Percentiles rank a stretch among this genome's conserved stretches.
These are phyloP conservation scores for Typhlichthys subterraneus DNA, from an alignment of 2,797 vertebrate species.

Conservation along the genomic window DNA sequence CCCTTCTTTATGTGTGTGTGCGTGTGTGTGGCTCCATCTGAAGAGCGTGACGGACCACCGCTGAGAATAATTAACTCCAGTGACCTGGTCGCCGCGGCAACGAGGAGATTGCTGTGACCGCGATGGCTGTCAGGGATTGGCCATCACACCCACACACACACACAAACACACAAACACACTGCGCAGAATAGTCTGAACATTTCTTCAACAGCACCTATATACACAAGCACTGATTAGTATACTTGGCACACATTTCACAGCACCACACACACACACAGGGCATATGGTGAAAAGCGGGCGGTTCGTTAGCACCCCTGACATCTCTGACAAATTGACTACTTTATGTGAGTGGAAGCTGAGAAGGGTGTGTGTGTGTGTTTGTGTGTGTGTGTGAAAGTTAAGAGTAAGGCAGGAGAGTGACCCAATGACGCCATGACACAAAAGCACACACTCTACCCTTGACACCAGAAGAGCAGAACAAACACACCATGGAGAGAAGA, in stretches of 20 bases:
- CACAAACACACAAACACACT: slow-evolving; percentile 7
- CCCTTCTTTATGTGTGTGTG: slow-evolving; percentile 10
- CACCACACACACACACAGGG: slow-evolving; percentile 22
- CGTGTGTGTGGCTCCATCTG: slow-evolving; percentile 19
- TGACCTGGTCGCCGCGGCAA: slow-evolving; percentile 57
- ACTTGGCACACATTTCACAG: slow-evolving; percentile 45
- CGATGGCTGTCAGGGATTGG: slow-evolving; percentile 65
- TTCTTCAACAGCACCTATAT: slow-evolving; percentile 23
- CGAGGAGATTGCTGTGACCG: slow-evolving; percentile 53
- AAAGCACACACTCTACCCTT: slow-evolving; percentile 36
- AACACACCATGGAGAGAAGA: slow-evolving; percentile 5
- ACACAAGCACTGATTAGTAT: slow-evolving; percentile 47
- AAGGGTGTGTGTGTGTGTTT: slow-evolving; percentile 6
- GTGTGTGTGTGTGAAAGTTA: not conserved
- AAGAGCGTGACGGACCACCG: slow-evolving; percentile 42
- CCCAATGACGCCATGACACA: slow-evolving; percentile 19
- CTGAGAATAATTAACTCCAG: slow-evolving; percentile 76
- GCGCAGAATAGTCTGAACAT: slow-evolving; percentile 27
- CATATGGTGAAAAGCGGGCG: slow-evolving; percentile 66
- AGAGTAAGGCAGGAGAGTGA: slow-evolving; percentile 21
- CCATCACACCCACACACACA: slow-evolving; percentile 45
- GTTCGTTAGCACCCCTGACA: slow-evolving; percentile 76
- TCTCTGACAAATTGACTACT: slow-evolving; percentile 83
- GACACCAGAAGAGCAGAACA: slow-evolving; percentile 40
- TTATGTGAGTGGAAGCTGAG: slow-evolving; percentile 75